These are phyloP conservation scores for Mylabris sibirica DNA, from an alignment of 2,888 invertebrate genomes.

Conservation along the genomic window DNA sequence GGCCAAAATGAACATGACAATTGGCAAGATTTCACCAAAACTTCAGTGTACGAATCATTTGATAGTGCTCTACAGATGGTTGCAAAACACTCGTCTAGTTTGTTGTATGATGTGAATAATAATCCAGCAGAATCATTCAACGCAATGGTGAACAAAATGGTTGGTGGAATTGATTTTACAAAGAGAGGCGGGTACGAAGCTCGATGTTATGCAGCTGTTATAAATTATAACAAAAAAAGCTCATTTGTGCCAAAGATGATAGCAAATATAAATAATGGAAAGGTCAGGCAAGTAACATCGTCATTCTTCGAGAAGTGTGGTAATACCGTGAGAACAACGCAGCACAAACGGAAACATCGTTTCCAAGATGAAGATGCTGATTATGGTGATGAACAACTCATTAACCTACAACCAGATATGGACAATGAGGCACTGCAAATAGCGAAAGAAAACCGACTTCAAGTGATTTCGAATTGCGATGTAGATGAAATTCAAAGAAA, in stretches of 20 bases:
- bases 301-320: neutral
- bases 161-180: conserved; percentile 22
- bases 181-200: conserved; percentile 46
- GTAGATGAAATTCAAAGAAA: neutral
- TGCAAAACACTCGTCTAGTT: conserved; percentile 30
- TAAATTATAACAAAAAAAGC: too few relatives aligned
- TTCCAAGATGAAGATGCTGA: conserved; percentile 12
- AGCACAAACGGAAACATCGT: too few relatives aligned
- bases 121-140: conserved; percentile 50
- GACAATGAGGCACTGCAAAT: neutral
- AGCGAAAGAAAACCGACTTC: neutral
- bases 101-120: conserved; percentile 44
- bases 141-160: conserved; percentile 44
- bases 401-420: neutral
- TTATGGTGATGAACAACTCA: neutral
- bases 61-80: conserved; percentile 15
- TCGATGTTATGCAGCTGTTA: too few relatives aligned
- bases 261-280: conserved; percentile 10
- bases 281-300: neutral
- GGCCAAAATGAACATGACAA: neutral
- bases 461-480: neutral
- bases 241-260: conserved; percentile 11
- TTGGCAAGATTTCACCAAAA: neutral
- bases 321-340: neutral
- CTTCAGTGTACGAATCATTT: too few relatives aligned